Conservation (phyloP, 2,888 invertebrate genomes). For the Acronicta aceris region DNA sequence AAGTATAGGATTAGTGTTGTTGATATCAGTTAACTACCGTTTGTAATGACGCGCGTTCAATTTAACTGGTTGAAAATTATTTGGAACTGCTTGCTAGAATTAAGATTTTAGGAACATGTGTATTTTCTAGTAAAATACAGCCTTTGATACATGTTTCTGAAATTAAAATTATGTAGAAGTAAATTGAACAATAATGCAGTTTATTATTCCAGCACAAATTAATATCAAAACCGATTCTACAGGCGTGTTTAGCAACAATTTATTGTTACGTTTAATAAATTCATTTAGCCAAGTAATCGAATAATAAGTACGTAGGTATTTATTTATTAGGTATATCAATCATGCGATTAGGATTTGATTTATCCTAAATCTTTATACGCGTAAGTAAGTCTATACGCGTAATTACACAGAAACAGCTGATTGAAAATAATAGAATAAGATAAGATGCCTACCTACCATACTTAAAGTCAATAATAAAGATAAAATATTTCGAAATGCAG, state of each 20-base stretch:
- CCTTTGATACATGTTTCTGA: conserved; percentile 2
- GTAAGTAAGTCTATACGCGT: not conserved
- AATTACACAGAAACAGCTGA: not conserved
- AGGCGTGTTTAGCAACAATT: conserved; percentile 5
- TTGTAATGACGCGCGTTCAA: not conserved
- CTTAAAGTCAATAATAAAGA: conserved; percentile 13
- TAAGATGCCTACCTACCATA: too few relatives aligned
- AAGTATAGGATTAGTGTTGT: conserved; percentile 24
- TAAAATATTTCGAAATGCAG: conserved; percentile 27
- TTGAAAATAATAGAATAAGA: not conserved
- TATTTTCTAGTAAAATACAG: conserved; percentile 1
- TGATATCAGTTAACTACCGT: conserved; percentile 18
- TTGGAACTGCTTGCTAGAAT: not conserved
- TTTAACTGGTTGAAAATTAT: not conserved
- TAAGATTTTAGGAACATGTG: conserved; percentile 1
- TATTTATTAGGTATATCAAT: not conserved
- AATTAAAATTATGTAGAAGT: conserved; percentile 2
- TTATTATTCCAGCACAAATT: conserved; percentile 11
- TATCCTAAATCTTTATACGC: not conserved
- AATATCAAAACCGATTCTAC: not conserved
- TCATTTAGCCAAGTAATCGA: not conserved
- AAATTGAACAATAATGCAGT: conserved; percentile 19
- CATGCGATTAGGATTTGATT: not conserved
- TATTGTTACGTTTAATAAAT: not conserved
- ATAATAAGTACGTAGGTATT: not conserved